Conservation (phyloP, 35 echinoderm and acorn worm species). For the Anneissia japonica region DNA sequence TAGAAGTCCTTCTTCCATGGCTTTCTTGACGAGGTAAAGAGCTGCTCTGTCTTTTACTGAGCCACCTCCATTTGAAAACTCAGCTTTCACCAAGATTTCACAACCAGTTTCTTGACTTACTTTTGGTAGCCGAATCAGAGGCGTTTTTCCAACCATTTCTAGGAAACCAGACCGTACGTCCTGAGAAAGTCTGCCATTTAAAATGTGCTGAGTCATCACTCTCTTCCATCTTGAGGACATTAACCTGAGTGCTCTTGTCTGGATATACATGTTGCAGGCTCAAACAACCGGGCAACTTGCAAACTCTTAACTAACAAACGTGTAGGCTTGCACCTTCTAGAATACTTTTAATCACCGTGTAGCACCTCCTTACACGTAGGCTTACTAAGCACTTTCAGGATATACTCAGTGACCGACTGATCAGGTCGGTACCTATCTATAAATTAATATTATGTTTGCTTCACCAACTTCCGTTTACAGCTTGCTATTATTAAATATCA, state of each 20-base stretch:
- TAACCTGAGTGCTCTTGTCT: background rate
- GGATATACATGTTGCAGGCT: background rate
- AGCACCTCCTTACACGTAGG: too few relatives aligned
- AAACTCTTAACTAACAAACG: too few relatives aligned
- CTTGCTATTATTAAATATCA: too few relatives aligned
- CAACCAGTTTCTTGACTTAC: constrained; percentile 84
- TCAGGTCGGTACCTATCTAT: too few relatives aligned
- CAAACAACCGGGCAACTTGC: too few relatives aligned
- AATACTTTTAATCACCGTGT: too few relatives aligned
- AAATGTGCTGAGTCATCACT: background rate
- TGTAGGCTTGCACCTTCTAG: too few relatives aligned
- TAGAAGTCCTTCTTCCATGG: constrained; percentile 59
- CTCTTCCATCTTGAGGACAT: background rate
- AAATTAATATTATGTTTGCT: too few relatives aligned
- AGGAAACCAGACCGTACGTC: background rate
- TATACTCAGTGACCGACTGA: too few relatives aligned
- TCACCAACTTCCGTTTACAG: too few relatives aligned
- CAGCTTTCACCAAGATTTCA: constrained; percentile 76
- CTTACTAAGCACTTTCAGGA: too few relatives aligned
- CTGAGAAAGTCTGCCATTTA: background rate
- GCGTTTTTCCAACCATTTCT: constrained; percentile 43
- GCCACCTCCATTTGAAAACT: constrained; percentile 89
- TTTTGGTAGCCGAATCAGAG: constrained; percentile 59
- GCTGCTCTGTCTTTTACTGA: constrained; percentile 96
- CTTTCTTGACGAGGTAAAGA: constrained; percentile 74